Evolutionary conservation across 2,113 vertebrate species (phyloP).

Genomic region (Clarias gariepinus): DNA sequence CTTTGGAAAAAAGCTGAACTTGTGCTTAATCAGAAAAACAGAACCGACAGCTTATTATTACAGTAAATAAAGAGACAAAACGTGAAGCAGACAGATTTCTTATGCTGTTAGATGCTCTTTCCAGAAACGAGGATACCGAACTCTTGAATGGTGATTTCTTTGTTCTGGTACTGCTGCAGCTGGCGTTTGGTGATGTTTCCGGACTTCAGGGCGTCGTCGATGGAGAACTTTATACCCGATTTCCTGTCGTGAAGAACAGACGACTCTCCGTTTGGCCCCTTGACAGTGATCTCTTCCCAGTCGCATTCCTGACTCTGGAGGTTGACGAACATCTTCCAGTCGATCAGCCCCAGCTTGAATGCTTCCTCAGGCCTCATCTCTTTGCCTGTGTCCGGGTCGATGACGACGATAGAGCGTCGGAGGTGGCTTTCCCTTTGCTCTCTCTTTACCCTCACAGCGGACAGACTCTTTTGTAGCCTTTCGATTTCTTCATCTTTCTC

Average conservation of each 20-base stretch:
- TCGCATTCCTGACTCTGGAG: slow-evolving; percentile 95
- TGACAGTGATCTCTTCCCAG: slow-evolving; percentile 95
- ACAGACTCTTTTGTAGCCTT: slow-evolving; percentile 84
- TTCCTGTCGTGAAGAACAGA: slow-evolving; percentile 92
- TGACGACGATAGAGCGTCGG: slow-evolving; percentile 91
- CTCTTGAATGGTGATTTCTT: slow-evolving; percentile 95
- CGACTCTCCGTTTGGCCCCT: slow-evolving; percentile 87
- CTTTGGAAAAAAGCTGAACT: not conserved
- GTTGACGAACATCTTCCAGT: slow-evolving; percentile 96
- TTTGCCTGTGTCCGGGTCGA: slow-evolving; percentile 90
- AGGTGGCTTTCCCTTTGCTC: slow-evolving; percentile 95
- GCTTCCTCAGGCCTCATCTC: slow-evolving; percentile 96
- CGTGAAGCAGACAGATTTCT: not conserved
- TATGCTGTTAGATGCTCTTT: slow-evolving; percentile 54
- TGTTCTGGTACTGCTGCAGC: slow-evolving; percentile 88
- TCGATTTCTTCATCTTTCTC: slow-evolving; percentile 90
- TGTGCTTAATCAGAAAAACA: slow-evolving; percentile 21
- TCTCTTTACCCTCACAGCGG: slow-evolving; percentile 81
- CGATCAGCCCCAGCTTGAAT: slow-evolving; percentile 87
- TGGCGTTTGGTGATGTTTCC: slow-evolving; percentile 82
- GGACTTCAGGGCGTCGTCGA: slow-evolving; percentile 85
- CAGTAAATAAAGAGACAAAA: not conserved
- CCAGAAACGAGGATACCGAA: slow-evolving; percentile 89
- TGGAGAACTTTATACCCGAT: slow-evolving; percentile 91
- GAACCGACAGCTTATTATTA: not conserved